Conservation (phyloP, 2,113 vertebrate genomes). For the Erpornis zantholeuca region DNA sequence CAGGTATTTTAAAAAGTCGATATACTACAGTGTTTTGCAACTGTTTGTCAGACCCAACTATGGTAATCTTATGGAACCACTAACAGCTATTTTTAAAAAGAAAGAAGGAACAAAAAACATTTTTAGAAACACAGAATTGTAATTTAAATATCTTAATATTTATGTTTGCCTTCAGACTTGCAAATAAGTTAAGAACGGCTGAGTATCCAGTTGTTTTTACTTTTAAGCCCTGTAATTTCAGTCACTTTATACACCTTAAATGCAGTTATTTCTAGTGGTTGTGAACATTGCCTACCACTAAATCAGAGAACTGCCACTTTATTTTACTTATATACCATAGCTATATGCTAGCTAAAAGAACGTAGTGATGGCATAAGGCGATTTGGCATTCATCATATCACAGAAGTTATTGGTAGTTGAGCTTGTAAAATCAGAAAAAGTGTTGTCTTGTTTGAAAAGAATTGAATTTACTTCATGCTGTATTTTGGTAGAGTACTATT, state of each 20-base stretch:
- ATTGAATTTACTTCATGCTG: neutral
- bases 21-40: neutral
- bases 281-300: neutral
- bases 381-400: neutral
- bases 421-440: neutral
- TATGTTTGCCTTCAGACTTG: neutral
- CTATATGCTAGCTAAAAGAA: neutral
- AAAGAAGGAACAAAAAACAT: neutral
- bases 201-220: neutral
- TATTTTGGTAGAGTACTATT: neutral
- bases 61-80: neutral
- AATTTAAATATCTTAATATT: neutral
- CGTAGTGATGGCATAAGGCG: neutral
- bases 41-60: neutral
- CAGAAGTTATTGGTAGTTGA: neutral
- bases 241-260: neutral
- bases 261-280: neutral
- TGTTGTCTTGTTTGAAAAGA: neutral
- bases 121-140: neutral
- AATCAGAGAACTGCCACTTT: neutral
- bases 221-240: neutral
- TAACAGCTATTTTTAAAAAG: neutral
- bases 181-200: neutral
- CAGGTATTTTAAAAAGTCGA: too few species aligned
- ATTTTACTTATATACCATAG: neutral